Evolutionary conservation across 1,140 invertebrate species (phyloP).

Genomic region (Oreohelix idahoensis): DNA sequence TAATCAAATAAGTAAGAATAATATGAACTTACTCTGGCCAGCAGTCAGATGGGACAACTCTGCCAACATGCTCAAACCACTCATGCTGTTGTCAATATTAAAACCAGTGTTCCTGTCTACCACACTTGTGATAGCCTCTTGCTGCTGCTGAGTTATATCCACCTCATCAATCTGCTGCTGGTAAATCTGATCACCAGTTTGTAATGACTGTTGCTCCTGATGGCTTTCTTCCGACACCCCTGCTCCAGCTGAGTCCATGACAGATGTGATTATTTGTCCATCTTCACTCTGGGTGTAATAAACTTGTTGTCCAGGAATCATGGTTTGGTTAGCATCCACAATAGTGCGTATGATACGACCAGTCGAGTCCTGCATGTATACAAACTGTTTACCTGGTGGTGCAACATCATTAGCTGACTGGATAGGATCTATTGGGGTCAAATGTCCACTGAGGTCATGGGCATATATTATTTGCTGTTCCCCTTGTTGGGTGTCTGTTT

Average conservation of each 20-base stretch:
- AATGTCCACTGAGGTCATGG: conserved; percentile 31
- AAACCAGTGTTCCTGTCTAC: conserved; percentile 8
- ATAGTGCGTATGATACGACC: conserved; percentile 35
- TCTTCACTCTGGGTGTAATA: conserved; percentile 39
- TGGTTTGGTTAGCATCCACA: conserved; percentile 36
- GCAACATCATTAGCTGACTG: conserved; percentile 39
- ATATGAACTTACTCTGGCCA: conserved; percentile 24
- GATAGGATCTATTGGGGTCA: conserved; percentile 31
- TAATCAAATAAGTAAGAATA: not conserved
- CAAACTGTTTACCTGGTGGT: conserved; percentile 39
- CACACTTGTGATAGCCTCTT: not conserved
- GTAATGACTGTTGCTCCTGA: not conserved
- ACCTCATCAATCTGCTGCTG: conserved; percentile 3
- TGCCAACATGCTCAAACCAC: conserved; percentile 32
- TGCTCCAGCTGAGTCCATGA: conserved; percentile 26
- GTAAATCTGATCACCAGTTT: conserved; percentile 6
- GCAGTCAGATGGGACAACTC: conserved; percentile 31
- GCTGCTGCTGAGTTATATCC: not conserved
- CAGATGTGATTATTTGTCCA: conserved; percentile 34
- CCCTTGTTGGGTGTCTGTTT: not conserved
- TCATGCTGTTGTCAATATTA: conserved; percentile 26
- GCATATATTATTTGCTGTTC: conserved; percentile 37
- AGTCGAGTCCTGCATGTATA: conserved; percentile 39
- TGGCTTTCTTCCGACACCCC: not conserved
- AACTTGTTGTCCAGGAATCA: conserved; percentile 40